These are phyloP conservation scores for Elmis aenea DNA, from an alignment of 2,888 invertebrate genomes.

Conservation along the genomic window DNA sequence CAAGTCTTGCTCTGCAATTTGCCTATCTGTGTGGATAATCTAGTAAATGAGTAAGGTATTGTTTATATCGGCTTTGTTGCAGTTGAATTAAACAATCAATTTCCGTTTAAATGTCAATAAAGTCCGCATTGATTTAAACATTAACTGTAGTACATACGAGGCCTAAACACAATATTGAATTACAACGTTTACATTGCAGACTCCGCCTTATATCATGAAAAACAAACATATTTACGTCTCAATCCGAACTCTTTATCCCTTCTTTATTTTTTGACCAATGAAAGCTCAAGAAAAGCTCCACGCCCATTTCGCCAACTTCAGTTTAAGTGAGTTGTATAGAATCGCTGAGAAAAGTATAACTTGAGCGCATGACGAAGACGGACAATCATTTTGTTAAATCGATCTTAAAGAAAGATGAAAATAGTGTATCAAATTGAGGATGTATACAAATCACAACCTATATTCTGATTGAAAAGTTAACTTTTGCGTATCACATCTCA, in stretches of 20 bases:
- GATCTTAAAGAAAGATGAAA: conserved; percentile 17
- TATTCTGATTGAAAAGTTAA: too few relatives aligned
- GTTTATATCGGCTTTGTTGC: too few relatives aligned
- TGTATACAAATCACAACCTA: too few relatives aligned
- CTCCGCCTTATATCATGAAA: conserved; percentile 41
- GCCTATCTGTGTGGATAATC: too few relatives aligned
- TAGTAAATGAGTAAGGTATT: too few relatives aligned
- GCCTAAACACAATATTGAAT: conserved; percentile 41
- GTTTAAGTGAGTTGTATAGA: conserved; percentile 37
- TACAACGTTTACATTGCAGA: conserved; percentile 37
- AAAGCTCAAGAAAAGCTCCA: conserved; percentile 22
- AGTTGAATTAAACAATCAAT: too few relatives aligned
- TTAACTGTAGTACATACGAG: conserved; percentile 41
- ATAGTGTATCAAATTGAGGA: too few relatives aligned
- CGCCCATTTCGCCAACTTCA: conserved; percentile 36
- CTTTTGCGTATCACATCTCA: too few relatives aligned
- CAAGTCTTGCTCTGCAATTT: too few relatives aligned
- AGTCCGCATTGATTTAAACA: conserved; percentile 41
- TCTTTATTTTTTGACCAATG: conserved; percentile 28
- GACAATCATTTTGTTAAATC: conserved; percentile 14
- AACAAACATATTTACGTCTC: conserved; percentile 50
- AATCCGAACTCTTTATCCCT: conserved; percentile 37
- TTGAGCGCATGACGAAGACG: conserved; percentile 1
- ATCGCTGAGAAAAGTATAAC: too few relatives aligned
- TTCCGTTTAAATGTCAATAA: too few relatives aligned